phyloP scores from a whole-genome alignment of 1,140 invertebrate genomes.

The Penaeus japonicus region DNA sequence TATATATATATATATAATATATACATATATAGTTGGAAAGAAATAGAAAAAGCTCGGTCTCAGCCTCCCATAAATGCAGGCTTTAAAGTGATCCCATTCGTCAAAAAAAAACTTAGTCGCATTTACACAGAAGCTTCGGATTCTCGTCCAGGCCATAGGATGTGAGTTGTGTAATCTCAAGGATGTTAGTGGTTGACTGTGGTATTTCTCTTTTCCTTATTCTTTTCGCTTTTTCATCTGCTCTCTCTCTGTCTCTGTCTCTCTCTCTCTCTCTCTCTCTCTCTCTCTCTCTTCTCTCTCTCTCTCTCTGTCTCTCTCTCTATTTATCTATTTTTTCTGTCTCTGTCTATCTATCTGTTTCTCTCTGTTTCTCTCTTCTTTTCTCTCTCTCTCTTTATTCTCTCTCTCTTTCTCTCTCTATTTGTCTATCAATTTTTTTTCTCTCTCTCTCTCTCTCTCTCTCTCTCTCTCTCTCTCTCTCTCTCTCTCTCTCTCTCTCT shows the following conservation, averaged over 20 bases:
- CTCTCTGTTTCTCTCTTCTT: neutral
- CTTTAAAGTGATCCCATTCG: too few relatives aligned
- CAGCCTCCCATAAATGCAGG: too few relatives aligned
- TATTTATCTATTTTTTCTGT: neutral
- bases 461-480: neutral
- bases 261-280: too few relatives aligned
- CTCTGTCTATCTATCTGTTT: conserved; percentile 2
- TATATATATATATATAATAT: conserved; percentile 24
- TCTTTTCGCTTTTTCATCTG: too few relatives aligned
- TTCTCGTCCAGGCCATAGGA: too few relatives aligned
- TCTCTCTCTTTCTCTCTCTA: neutral
- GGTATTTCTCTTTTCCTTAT: too few relatives aligned
- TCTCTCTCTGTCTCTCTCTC: neutral
- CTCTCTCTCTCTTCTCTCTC: neutral
- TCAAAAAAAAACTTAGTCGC: too few relatives aligned
- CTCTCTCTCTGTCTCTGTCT: too few relatives aligned
- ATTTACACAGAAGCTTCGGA: too few relatives aligned
- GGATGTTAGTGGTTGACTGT: too few relatives aligned
- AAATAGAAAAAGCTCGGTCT: neutral
- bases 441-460: neutral
- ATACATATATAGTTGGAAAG: conserved; percentile 11
- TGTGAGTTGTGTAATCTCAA: too few relatives aligned
- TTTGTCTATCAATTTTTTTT: neutral
- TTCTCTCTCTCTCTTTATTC: neutral
- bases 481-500: neutral